Base-by-base conservation (phyloP, 2,113 vertebrate species). In the Sciurus niger region DNA sequence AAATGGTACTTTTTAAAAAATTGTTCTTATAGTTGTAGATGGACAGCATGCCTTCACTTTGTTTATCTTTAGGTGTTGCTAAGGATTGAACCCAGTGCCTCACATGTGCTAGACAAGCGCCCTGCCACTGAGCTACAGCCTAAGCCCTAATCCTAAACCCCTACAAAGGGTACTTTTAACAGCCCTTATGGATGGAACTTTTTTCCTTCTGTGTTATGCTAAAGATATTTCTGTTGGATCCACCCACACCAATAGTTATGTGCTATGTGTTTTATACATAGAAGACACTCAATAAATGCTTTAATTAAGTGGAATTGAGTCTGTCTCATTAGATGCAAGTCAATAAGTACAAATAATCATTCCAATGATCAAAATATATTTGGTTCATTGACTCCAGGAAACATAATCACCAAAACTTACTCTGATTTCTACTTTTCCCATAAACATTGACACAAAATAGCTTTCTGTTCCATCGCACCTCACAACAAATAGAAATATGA, bases 351-450 rank as follows among this genome's bases (percentile, higher is more conserved):
- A 89, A 93, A 30, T 14, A 25, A 83, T 60, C 30, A 68, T 70
- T 73, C 28, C 34, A 85, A 43, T 28, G 17, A 92, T 94, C 67
- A 60, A 88, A 84, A 96, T 60, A 30, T 18, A 90, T 84, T 48
- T 67, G 22, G 58, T 51, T 70, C 37, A 22, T 17, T 3, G 6
- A 53, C 32, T 55, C 28, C 20, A 30, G 60, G 37, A 91, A 80
- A 84, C 16, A 80, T 28, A 32, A 63, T 46, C 55, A 93, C 80
- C 74, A 90, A 95, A 40, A 14, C 43, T 22, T 17, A 51, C 76
- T 78, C 76, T 28, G 48, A n/a, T 70, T 92, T 87, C 80, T 86
- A 32, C 88, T 67, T 94, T 63, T 65, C 70, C 84, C 17, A 76
- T 79, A 68, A 92, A 85, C 40, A 93, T 28, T 14, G 51, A 74